phyloP scores from a whole-genome alignment of 2,797 vertebrate species.

The Platalea minor region DNA sequence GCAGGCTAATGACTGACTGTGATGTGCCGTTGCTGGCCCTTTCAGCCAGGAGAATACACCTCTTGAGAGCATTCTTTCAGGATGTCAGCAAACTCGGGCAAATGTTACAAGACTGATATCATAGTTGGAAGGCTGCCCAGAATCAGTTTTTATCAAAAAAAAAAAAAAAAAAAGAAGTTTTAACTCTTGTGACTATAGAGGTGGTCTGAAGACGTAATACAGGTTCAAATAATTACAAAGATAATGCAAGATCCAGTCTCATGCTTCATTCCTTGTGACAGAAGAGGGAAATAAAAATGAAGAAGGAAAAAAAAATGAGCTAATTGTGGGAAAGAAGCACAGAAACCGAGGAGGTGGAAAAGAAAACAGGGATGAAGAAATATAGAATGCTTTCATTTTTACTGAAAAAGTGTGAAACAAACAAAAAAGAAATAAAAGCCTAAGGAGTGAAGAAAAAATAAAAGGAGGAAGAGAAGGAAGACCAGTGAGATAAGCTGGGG shows the following conservation, averaged over 20 bases:
- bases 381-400: background rate
- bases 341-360: background rate
- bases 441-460: background rate
- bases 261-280: background rate
- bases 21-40: background rate
- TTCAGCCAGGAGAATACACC: constrained; percentile 21
- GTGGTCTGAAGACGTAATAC: background rate
- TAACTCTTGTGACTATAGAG: background rate
- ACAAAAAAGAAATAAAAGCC: background rate
- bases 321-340: background rate
- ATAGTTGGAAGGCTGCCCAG: constrained; percentile 42
- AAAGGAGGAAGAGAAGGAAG: background rate
- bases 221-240: background rate
- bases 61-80: constrained; percentile 25
- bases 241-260: background rate
- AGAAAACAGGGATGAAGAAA: background rate
- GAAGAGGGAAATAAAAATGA: background rate
- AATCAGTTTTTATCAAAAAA: background rate
- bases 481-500: background rate
- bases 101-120: constrained; percentile 16
- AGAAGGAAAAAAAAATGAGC: background rate
- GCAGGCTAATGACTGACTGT: background rate
- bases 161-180: background rate
- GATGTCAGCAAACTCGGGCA: constrained; percentile 44
- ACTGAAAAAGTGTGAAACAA: background rate